Conservation (phyloP, 2,113 vertebrate genomes). For the Empidonax traillii region DNA sequence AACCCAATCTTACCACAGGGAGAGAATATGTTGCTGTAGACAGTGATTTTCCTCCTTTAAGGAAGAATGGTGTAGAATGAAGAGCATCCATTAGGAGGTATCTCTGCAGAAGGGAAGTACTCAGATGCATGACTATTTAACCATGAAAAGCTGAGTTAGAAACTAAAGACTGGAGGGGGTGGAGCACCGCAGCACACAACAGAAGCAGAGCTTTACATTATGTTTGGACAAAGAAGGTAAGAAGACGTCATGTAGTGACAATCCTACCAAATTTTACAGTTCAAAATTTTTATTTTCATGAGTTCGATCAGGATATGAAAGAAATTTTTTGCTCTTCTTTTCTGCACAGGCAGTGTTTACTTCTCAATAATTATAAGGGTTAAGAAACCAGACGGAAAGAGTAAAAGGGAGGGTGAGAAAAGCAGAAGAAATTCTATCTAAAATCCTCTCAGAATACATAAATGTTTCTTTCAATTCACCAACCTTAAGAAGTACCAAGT, state of each 20-base stretch:
- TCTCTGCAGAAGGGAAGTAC: slow-evolving; percentile 68
- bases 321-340: not conserved
- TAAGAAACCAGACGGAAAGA: not conserved
- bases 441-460: not conserved
- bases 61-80: slow-evolving; percentile 65
- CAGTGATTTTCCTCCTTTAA: slow-evolving; percentile 65
- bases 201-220: not conserved
- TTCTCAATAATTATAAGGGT: not conserved
- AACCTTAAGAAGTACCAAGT: not conserved
- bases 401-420: not conserved
- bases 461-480: not conserved
- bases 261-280: not conserved
- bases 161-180: not conserved
- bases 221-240: not conserved
- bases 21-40: slow-evolving; percentile 21
- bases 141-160: not conserved
- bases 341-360: not conserved
- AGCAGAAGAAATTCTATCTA: not conserved
- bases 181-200: not conserved
- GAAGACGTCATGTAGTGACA: not conserved
- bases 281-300: not conserved
- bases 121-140: slow-evolving; percentile 44
- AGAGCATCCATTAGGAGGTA: slow-evolving; percentile 52
- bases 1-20: slow-evolving; percentile 58
- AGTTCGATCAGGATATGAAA: not conserved